These are phyloP conservation scores for Poecilia picta DNA, from an alignment of 2,797 vertebrate species.

Conservation along the genomic window DNA sequence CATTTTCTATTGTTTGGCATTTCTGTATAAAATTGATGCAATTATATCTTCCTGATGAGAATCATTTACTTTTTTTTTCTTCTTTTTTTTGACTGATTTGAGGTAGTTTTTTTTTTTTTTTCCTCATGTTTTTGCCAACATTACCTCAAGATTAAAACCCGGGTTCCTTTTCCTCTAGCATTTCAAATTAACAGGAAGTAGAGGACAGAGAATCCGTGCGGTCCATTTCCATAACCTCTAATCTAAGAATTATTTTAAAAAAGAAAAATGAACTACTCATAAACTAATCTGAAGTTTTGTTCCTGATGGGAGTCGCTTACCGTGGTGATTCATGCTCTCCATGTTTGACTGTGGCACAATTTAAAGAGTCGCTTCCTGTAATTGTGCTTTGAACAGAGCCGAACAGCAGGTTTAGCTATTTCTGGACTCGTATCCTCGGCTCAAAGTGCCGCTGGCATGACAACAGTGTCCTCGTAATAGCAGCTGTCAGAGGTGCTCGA, in stretches of 20 bases:
- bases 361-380: neutral
- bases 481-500: slow-evolving; percentile 28
- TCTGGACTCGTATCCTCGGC: slow-evolving; percentile 9
- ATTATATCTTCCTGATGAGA: neutral
- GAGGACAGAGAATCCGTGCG: neutral
- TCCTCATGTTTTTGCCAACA: neutral
- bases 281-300: neutral
- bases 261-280: neutral
- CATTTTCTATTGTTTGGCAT: neutral
- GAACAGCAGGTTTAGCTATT: slow-evolving; percentile 19
- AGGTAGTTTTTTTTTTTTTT: no score
- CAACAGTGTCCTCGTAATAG: slow-evolving; percentile 26
- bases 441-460: slow-evolving; percentile 19
- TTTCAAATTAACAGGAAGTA: neutral
- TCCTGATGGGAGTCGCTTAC: neutral
- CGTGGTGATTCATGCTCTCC: neutral
- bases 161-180: neutral
- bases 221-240: no score
- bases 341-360: neutral
- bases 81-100: neutral
- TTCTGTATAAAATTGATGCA: neutral
- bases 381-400: slow-evolving; percentile 12
- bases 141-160: neutral
- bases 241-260: neutral
- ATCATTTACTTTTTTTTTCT: neutral